phyloP scores from a whole-genome alignment of 2,888 invertebrate genomes.

The Unio pictorum region DNA sequence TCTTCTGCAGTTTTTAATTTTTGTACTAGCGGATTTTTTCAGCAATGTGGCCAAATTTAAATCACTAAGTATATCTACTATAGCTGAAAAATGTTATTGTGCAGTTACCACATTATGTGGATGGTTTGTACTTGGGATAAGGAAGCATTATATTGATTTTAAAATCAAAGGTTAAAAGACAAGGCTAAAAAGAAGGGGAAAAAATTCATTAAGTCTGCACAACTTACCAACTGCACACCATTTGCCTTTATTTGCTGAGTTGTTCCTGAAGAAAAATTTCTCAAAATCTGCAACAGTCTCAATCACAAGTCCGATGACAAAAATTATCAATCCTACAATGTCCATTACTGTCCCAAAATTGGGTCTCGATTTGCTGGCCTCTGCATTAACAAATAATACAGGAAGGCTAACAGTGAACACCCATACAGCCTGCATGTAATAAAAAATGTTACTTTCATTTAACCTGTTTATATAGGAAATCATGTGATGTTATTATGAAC shows the following conservation, averaged over 20 bases:
- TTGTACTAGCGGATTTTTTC: too few species aligned
- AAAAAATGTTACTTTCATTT: not conserved
- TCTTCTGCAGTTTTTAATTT: too few species aligned
- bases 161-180: too few species aligned
- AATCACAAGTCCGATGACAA: constrained; percentile 86
- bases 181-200: too few species aligned
- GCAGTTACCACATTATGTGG: too few species aligned
- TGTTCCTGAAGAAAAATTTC: constrained; percentile 91
- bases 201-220: constrained; percentile 1
- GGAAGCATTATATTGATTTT: too few species aligned
- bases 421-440: constrained; percentile 78
- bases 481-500: too few species aligned
- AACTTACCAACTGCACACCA: constrained; percentile 90
- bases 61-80: too few species aligned
- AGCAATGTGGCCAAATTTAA: too few species aligned
- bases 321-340: constrained; percentile 87
- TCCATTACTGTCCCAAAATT: constrained; percentile 79
- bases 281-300: constrained; percentile 94
- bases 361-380: constrained; percentile 27
- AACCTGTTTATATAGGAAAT: too few species aligned
- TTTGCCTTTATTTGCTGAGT: constrained; percentile 89
- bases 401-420: constrained; percentile 92
- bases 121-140: too few species aligned
- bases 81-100: too few species aligned
- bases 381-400: constrained; percentile 83